Conservation (phyloP, 2,888 invertebrate species). For the Blastobasis lacticolella region DNA sequence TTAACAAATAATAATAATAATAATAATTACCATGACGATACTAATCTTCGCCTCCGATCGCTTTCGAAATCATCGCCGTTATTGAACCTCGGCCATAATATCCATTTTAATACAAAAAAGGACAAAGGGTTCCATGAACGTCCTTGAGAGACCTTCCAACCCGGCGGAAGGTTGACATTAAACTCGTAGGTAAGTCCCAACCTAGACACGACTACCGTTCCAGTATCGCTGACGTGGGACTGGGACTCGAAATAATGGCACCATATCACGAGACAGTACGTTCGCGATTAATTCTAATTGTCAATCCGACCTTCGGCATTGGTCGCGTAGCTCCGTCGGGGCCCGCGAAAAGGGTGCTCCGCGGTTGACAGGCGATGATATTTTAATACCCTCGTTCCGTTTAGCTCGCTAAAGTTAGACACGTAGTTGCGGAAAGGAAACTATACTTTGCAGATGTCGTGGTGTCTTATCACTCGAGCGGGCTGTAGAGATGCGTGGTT, state of each 20-base stretch:
- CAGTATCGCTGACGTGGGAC: conserved; percentile 15
- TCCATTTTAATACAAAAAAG: no score
- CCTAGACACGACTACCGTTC: conserved; percentile 10
- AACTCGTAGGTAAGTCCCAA: background rate
- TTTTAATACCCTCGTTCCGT: background rate
- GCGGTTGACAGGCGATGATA: conserved; percentile 3
- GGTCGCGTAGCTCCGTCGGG: conserved; percentile 1
- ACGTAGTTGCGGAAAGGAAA: no score
- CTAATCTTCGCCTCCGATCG: no score
- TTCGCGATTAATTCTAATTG: conserved; percentile 17
- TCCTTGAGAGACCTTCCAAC: conserved; percentile 14
- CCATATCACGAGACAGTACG: conserved; percentile 20
- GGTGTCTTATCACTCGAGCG: no score
- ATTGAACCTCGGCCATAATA: no score
- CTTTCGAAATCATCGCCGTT: no score
- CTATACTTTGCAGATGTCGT: no score
- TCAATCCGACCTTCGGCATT: background rate
- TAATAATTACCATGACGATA: no score
- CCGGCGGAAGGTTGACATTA: conserved; percentile 1
- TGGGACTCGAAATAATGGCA: conserved; percentile 17
- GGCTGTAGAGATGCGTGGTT: no score
- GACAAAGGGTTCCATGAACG: conserved; percentile 5
- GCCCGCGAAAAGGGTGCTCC: conserved; percentile 3
- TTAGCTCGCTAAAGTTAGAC: no score
- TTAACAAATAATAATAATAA: no score